Base-by-base conservation (phyloP, 35 echinoderm and acorn worm species). In the Apostichopus californicus region DNA sequence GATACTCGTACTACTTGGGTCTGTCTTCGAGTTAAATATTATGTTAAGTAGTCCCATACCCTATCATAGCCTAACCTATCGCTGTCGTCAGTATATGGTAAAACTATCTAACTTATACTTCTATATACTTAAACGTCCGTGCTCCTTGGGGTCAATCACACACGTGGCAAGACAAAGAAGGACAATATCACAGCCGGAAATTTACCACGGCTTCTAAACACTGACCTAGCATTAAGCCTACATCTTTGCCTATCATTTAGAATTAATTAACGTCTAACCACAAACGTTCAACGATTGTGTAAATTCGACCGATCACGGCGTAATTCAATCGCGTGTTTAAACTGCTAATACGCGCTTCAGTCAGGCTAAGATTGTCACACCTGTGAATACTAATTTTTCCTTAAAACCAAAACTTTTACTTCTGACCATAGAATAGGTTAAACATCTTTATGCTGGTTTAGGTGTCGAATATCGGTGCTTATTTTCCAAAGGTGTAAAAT, bases 101-200 rank as follows among this genome's bases (percentile, higher is more conserved):
- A 61, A 61, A 12, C 58, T 61, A 61, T 61, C 58, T 9, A 61
- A 61, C 58, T 12, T 9, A 61, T 61, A 61, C 8, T 5, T 61
- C 58, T 61, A 8, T 61, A 8, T 61, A 61, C 58, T 18, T 75
- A 75, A 75, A 75, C 71, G 13, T 22, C 21, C 71, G n/a, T 13
- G 71, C 71, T 75, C 71, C 71, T 75, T 75, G 71, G 71, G 71
- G 71, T 75, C 71, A 75, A 75, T 75, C 17, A 75, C 71, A 75
- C 71, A 75, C 71, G 71, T 75, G 71, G 71, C 71, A 18, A 75
- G 71, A 75, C 71, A 75, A 75, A 75, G 71, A 14, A 46, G 58
- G 1, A 61, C 58, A 61, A 61, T 61, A 8, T 12, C 58, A 9
- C 12, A 61, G 58, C 58, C 58, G 58, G 58, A 61, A 61, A 61